A percentile compares a stretch with the other conserved stretches of the same genome.
These are phyloP conservation scores for Galagoides demidoff DNA, from an alignment of 2,797 vertebrate genomes.

Conservation along the genomic window DNA sequence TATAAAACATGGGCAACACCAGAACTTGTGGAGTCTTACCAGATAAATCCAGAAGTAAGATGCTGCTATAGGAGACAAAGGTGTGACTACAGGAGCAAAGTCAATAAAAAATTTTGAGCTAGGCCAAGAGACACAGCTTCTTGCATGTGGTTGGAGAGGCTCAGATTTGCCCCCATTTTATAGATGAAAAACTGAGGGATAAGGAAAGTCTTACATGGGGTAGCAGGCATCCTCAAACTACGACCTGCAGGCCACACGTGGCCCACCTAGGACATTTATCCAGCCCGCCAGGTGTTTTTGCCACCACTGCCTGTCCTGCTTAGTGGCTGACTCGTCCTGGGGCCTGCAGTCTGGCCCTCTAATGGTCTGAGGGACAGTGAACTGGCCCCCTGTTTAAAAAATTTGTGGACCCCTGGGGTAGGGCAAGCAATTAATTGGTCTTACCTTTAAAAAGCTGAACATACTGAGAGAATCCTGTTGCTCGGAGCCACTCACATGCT, in stretches of 20 bases:
- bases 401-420: no score
- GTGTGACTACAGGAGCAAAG: background rate
- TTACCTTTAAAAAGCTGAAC: constrained; percentile 93
- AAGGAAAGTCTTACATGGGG: background rate
- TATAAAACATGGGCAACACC: background rate
- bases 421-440: background rate
- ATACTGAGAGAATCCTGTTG: constrained; percentile 92
- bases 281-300: no score
- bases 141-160: background rate
- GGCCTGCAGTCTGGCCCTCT: no score
- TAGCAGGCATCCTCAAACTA: no score
- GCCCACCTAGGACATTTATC: no score
- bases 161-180: background rate
- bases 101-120: background rate
- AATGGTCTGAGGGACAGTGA: no score
- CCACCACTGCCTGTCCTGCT: no score
- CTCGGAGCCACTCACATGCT: constrained; percentile 90
- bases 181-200: background rate
- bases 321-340: no score
- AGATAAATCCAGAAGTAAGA: background rate
- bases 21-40: background rate
- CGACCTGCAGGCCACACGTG: no score
- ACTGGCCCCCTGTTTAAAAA: no score
- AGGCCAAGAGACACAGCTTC: background rate
- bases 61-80: background rate